Conservation (phyloP, 2,113 vertebrate genomes). For the Petroica traversi region DNA sequence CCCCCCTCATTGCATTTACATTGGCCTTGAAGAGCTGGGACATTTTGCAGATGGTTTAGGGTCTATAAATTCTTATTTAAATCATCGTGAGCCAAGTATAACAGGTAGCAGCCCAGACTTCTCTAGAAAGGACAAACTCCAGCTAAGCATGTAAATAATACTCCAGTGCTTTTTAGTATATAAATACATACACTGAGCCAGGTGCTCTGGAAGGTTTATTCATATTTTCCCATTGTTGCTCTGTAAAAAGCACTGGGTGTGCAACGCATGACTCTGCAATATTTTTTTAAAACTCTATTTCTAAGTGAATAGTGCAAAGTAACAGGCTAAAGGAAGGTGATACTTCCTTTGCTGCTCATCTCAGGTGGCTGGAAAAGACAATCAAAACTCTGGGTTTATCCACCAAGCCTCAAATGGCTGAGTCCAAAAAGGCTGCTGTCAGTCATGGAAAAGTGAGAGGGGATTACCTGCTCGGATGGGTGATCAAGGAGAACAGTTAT, state of each 20-base stretch:
- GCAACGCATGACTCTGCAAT: neutral
- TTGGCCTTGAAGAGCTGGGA: conserved; percentile 61
- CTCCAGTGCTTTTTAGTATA: conserved; percentile 36
- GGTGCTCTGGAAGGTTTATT: neutral
- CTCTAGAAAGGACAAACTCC: conserved; percentile 65
- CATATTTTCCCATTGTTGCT: conserved; percentile 35
- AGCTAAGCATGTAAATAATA: conserved; percentile 68
- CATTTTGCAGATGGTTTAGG: conserved; percentile 64
- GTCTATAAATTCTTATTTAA: conserved; percentile 70
- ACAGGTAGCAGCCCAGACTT: conserved; percentile 73
- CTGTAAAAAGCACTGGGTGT: neutral
- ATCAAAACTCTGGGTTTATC: neutral
- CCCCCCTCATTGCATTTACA: conserved; percentile 31
- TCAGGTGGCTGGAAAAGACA: neutral
- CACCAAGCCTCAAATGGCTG: neutral
- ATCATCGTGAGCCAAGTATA: conserved; percentile 62
- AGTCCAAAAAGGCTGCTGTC: neutral
- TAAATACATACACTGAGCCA: conserved; percentile 8
- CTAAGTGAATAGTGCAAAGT: neutral
- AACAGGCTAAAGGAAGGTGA: neutral
- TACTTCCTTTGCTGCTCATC: neutral
- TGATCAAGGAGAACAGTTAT: neutral
- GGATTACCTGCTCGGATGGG: neutral
- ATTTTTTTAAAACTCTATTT: neutral
- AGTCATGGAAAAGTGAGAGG: neutral